phyloP scores from a whole-genome alignment of 2,888 invertebrate species.

The Tetranychus truncatus region DNA sequence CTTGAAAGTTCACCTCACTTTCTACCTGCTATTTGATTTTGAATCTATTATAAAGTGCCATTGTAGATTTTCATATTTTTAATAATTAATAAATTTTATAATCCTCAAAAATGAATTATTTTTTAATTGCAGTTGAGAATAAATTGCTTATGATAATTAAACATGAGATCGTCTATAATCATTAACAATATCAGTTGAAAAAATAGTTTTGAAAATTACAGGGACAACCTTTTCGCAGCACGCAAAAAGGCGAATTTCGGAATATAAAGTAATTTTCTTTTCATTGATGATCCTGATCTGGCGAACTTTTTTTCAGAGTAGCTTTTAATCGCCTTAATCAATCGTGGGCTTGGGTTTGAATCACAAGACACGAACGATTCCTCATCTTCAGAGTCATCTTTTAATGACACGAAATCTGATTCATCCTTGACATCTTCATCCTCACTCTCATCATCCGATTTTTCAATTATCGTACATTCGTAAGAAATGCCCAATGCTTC shows the following conservation, averaged over 20 bases:
- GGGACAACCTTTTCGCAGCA: neutral
- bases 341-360: neutral
- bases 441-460: neutral
- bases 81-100: no score
- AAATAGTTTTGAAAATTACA: neutral
- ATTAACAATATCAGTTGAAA: neutral
- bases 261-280: neutral
- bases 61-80: no score
- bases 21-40: no score
- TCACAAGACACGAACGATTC: neutral
- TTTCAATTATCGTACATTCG: neutral
- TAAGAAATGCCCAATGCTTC: conserved; percentile 3
- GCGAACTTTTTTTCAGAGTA: neutral
- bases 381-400: neutral
- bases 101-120: no score
- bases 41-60: no score
- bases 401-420: neutral
- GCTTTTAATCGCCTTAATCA: no score
- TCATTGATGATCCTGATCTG: neutral
- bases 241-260: neutral
- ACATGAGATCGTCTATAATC: no score
- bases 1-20: neutral
- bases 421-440: no score
- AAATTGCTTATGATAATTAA: no score
- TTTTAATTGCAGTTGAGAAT: no score